Evolutionary conservation across 2,888 invertebrate species (phyloP), one percentile per base, ranked within the genome.

Genomic region (Stenichneumon culpator): DNA sequence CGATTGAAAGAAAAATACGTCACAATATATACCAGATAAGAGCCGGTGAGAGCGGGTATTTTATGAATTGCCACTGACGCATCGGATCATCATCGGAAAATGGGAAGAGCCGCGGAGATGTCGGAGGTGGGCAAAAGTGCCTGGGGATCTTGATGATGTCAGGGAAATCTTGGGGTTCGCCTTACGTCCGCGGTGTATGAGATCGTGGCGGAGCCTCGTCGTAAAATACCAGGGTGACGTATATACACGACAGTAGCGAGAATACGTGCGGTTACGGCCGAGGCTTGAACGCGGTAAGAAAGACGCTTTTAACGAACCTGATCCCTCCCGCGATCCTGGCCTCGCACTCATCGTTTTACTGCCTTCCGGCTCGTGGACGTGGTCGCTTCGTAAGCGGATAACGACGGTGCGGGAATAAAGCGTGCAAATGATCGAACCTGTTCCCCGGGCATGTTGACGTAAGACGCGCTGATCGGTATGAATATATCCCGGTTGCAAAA

Each of bases 271-370:
- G 65, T 60, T 65, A 67, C 52, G 67, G 36, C 16, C 52, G 9
- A 4, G 25, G 32, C 47, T 44, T 50, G 75, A 65, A 67, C 67
- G 65, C 72, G 36, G 25, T 36, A 39, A 65, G 70, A 36, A 72
- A 60, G 50, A 65, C 72, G 79, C 50, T 79, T 65, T 72, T 72
- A 79, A 72, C 65, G 63, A 72, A 79, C 60, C 72, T 67, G 65
- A 75, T 75, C 65, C 67, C 14, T 75, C 75, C 22, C 52, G 50
- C 16, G 32, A 65, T 65, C 47, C 25, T 60, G 52, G 36, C 63
- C 47, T 36, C 65, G 75, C 65, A 32, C 52, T 52, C 75, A 25
- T 67, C 68, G 57, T 79, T 79, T 79, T 70, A 79, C 70, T 32
- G 63, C 79, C 36, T 47, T 57, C 57, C 32, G 69, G 47, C 44